phyloP scores from a whole-genome alignment of 1,140 invertebrate species.

The Drusus annulatus region DNA sequence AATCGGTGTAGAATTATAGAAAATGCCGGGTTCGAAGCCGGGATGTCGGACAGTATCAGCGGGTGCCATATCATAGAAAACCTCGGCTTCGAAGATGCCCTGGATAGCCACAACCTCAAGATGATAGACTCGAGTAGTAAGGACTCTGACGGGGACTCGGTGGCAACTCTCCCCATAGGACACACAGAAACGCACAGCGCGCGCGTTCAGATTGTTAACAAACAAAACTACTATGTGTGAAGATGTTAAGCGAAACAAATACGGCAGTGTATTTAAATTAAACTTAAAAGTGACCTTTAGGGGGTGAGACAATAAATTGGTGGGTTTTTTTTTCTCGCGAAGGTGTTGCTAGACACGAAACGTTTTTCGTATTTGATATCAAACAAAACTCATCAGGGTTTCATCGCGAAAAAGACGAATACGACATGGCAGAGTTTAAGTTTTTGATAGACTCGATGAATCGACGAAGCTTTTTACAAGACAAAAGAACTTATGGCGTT shows the following conservation, averaged over 20 bases:
- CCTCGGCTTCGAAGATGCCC: slow-evolving; percentile 66
- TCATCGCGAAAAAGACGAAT: no score
- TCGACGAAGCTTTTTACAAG: no score
- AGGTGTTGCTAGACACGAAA: no score
- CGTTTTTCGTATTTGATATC: no score
- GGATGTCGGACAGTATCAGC: slow-evolving; percentile 61
- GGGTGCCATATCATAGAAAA: slow-evolving; percentile 70
- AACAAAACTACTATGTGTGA: slow-evolving; percentile 36
- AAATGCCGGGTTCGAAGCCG: slow-evolving; percentile 61
- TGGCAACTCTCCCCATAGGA: slow-evolving; percentile 49
- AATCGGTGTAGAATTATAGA: slow-evolving; percentile 63
- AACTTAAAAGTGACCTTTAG: slow-evolving; percentile 3
- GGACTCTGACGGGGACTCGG: slow-evolving; percentile 62
- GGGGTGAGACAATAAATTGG: neutral
- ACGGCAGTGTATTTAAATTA: neutral
- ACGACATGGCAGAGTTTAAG: no score
- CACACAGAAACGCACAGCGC: slow-evolving; percentile 17
- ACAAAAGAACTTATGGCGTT: no score
- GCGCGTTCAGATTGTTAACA: slow-evolving; percentile 15
- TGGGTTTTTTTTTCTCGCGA: neutral
- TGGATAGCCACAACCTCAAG: slow-evolving; percentile 66
- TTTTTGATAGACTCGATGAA: no score
- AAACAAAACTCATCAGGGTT: no score
- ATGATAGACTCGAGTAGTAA: slow-evolving; percentile 63
- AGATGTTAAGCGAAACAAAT: slow-evolving; percentile 7